Conservation (phyloP, 2,797 vertebrate genomes). For the Morelia viridis region DNA sequence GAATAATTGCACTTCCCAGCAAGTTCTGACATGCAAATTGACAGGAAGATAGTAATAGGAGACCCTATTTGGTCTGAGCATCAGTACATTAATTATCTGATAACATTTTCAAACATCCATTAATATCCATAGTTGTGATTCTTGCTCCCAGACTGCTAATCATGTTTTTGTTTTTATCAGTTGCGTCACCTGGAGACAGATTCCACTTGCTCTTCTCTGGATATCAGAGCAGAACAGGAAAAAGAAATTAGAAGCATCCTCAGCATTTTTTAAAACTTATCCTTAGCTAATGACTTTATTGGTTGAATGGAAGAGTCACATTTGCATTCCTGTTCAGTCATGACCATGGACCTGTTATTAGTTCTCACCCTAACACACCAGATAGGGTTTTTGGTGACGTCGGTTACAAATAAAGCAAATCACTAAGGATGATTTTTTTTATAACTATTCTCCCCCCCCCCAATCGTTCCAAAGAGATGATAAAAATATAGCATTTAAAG, state of each 20-base stretch:
- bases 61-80: background rate
- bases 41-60: background rate
- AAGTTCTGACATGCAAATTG: accelerated
- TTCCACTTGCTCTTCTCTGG: accelerated
- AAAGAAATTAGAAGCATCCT: background rate
- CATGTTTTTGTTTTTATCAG: background rate
- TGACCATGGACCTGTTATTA: background rate
- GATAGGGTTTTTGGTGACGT: background rate
- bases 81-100: accelerated
- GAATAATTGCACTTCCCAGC: accelerated
- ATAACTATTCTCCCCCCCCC: background rate
- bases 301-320: background rate
- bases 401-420: background rate
- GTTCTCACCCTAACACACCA: background rate
- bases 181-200: accelerated
- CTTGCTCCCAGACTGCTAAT: background rate
- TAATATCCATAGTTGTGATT: background rate
- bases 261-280: background rate
- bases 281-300: background rate
- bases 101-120: background rate
- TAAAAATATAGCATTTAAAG: background rate
- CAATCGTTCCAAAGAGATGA: background rate
- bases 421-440: background rate
- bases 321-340: background rate
- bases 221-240: accelerated